Evolutionary conservation across 2,888 invertebrate genomes (phyloP).

Genomic region (Plebejus melissa): DNA sequence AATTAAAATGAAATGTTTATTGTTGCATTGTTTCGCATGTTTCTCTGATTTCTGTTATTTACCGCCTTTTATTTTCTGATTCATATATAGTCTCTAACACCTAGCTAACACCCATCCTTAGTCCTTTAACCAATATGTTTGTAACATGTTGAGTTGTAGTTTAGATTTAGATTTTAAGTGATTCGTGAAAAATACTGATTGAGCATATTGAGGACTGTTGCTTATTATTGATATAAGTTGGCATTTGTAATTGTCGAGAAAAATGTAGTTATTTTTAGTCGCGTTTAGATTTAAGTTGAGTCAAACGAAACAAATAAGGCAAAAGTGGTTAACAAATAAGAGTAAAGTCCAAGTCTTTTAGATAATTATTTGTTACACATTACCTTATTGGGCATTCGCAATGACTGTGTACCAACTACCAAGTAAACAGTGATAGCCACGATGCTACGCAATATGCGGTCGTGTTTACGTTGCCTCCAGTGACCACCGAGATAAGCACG

Average conservation of each 20-base stretch:
- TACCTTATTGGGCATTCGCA: not conserved
- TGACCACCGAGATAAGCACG: slow-evolving; percentile 9
- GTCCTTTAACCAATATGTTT: too few relatives aligned
- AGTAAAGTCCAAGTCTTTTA: not conserved
- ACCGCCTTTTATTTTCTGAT: not conserved
- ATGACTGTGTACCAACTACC: not conserved
- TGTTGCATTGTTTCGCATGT: not conserved
- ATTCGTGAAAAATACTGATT: not conserved
- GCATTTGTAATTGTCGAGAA: not conserved
- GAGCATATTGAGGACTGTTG: not conserved
- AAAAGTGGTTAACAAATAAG: not conserved
- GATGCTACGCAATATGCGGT: not conserved
- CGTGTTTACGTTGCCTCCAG: slow-evolving; percentile 1
- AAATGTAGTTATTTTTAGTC: not conserved
- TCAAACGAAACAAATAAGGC: not conserved
- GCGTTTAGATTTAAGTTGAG: not conserved
- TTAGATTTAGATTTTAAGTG: not conserved
- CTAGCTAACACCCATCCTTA: too few relatives aligned
- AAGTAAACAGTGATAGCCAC: slow-evolving; percentile 13
- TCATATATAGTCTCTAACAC: too few relatives aligned
- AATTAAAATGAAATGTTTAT: too few relatives aligned
- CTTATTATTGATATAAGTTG: not conserved
- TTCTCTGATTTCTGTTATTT: not conserved
- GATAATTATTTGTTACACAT: not conserved
- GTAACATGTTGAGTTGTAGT: not conserved